Percentiles rank a stretch among this genome's conserved stretches.
Evolutionary conservation across 2,797 vertebrate genomes (phyloP).

Genomic region (Chelon auratus): DNA sequence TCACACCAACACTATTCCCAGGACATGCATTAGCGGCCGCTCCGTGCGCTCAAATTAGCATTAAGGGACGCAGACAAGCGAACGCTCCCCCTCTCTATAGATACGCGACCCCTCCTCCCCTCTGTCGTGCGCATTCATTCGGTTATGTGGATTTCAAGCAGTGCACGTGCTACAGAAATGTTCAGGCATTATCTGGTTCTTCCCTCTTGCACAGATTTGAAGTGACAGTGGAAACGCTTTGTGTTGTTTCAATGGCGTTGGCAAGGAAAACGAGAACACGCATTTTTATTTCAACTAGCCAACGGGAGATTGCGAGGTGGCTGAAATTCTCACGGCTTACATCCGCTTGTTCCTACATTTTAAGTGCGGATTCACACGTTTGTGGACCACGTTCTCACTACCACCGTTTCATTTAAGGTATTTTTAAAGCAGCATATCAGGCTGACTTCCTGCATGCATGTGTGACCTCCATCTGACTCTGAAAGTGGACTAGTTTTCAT

Average conservation of each 20-base stretch:
- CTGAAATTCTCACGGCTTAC: constrained; percentile 77
- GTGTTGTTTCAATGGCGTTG: constrained; percentile 74
- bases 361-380: constrained; percentile 49
- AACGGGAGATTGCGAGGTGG: constrained; percentile 52
- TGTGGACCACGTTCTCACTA: constrained; percentile 31
- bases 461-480: constrained; percentile 58
- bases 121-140: constrained; percentile 38
- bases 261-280: constrained; percentile 49
- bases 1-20: constrained; percentile 79
- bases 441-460: constrained; percentile 63
- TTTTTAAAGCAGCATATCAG: constrained; percentile 59
- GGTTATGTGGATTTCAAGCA: constrained; percentile 47
- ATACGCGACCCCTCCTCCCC: constrained; percentile 17
- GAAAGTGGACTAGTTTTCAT: constrained; percentile 69
- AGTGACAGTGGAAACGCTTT: constrained; percentile 73
- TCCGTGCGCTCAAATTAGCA: constrained; percentile 49
- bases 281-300: constrained; percentile 66
- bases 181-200: constrained; percentile 63
- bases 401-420: constrained; percentile 37
- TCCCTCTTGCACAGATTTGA: constrained; percentile 72
- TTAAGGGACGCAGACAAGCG: constrained; percentile 61
- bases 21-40: constrained; percentile 70
- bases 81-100: constrained; percentile 59
- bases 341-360: constrained; percentile 57
- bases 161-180: constrained; percentile 53